Evolutionary conservation across 2,113 vertebrate genomes (phyloP), one percentile per base, ranked within the genome.

Genomic region (Dermatemys mawii): DNA sequence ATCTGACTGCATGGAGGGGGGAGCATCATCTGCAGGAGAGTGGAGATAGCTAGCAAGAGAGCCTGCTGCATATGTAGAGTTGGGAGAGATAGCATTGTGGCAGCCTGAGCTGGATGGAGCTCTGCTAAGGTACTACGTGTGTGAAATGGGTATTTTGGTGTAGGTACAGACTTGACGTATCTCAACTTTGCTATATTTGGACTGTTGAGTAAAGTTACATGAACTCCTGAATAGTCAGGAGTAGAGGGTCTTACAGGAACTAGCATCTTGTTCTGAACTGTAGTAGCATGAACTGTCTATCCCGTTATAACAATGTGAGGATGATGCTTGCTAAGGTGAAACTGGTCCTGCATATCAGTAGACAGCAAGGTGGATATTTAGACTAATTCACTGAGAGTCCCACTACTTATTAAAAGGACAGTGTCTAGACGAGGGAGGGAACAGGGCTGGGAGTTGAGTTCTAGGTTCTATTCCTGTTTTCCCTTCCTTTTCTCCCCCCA

Each of bases 221-320:
- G 5, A 63, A 49, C 53, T 67, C 4, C 24, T 5, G 83, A 73
- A 81, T 70, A 93, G 46, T 91, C 38, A 80, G 46, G 79, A 75
- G 3, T 22, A 75, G 5, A 60, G 67, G 9, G 24, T 80, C 41
- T 57, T 44, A 7, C 4, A 90, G 73, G 54, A 92, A 5, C 73
- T 79, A 29, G 63, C 10, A 1, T 8, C 11, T 73, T 44, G 55
- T 75, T 48, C 50, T 88, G 32, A 41, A 12, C 2, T 88, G 41
- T 5, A n/a, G 29, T 49, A 35, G 12, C 44, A 8, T 63, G 55
- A 75, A 51, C 1, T 78, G 44, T 19, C 1, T 78, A 38, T 19
- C 4, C 3, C 67, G 8, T 6, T 55, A 32, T 78, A 81, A 54
- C 29, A 38, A 35, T 0, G 0, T 44, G 44, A 19, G 51, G 63